Percentiles rank a stretch among this genome's conserved stretches.
These are phyloP conservation scores for Bugula neritina DNA, from an alignment of 2,888 invertebrate genomes.

Conservation along the genomic window DNA sequence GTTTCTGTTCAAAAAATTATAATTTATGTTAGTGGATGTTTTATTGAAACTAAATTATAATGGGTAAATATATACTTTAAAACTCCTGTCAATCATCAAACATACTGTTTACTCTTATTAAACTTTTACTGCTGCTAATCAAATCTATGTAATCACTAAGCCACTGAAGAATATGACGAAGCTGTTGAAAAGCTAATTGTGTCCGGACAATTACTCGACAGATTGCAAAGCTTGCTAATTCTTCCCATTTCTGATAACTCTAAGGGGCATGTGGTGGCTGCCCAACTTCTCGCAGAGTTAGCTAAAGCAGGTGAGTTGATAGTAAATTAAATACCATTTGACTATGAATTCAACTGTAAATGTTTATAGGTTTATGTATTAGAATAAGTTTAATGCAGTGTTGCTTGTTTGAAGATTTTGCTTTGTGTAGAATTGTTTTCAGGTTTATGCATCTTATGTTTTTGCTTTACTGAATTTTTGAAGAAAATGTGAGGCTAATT, in stretches of 20 bases:
- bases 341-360: not conserved
- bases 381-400: slow-evolving; percentile 15
- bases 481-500: slow-evolving; percentile 66
- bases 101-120: too few species aligned
- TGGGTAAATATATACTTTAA: too few species aligned
- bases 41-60: too few species aligned
- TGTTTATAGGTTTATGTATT: not conserved
- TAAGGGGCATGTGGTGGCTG: slow-evolving; percentile 32
- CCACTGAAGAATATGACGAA: slow-evolving; percentile 33
- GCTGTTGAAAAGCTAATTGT: slow-evolving; percentile 32
- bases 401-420: too few species aligned
- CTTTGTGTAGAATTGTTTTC: not conserved
- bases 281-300: slow-evolving; percentile 67
- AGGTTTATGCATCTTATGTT: too few species aligned
- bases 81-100: too few species aligned
- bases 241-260: slow-evolving; percentile 30
- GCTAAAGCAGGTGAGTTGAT: slow-evolving; percentile 61
- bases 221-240: slow-evolving; percentile 29
- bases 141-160: too few species aligned
- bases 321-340: too few species aligned
- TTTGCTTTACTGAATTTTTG: too few species aligned
- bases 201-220: slow-evolving; percentile 34
- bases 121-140: too few species aligned
- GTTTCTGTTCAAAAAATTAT: too few species aligned
- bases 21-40: too few species aligned